Evolutionary conservation across 2,888 invertebrate species (phyloP).

Genomic region (Keiferia lycopersicella): DNA sequence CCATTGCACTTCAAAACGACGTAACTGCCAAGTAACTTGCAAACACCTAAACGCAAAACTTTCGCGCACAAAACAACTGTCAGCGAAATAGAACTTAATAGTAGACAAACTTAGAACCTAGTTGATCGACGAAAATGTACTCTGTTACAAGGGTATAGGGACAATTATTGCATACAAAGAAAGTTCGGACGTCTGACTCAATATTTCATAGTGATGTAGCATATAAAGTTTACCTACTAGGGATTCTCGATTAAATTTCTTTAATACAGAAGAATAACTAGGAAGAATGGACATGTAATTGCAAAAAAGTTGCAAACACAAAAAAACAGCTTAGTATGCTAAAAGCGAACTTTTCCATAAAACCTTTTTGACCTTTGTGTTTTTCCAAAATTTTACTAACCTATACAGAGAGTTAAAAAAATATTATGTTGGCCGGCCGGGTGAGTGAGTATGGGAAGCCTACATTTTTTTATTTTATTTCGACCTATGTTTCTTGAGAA

Average conservation of each 20-base stretch:
- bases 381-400: no score
- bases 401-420: no score
- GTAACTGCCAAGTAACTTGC: conserved; percentile 37
- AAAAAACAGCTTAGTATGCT: no score
- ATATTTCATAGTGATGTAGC: conserved; percentile 60
- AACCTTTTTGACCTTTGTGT: no score
- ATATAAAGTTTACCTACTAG: conserved; percentile 38
- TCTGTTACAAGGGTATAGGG: conserved; percentile 30
- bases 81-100: conserved; percentile 41
- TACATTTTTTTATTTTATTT: no score
- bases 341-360: no score
- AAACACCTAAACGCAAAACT: conserved; percentile 55
- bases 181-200: conserved; percentile 44
- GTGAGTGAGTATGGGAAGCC: no score
- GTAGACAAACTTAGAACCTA: conserved; percentile 24
- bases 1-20: conserved; percentile 3
- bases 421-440: no score
- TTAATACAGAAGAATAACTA: no score
- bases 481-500: no score
- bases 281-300: no score
- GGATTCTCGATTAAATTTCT: conserved; percentile 35
- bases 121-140: conserved; percentile 32
- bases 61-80: conserved; percentile 52
- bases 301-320: no score
- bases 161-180: conserved; percentile 23